Evolutionary conservation across 2,797 vertebrate genomes (phyloP).

Genomic region (Chanos chanos): DNA sequence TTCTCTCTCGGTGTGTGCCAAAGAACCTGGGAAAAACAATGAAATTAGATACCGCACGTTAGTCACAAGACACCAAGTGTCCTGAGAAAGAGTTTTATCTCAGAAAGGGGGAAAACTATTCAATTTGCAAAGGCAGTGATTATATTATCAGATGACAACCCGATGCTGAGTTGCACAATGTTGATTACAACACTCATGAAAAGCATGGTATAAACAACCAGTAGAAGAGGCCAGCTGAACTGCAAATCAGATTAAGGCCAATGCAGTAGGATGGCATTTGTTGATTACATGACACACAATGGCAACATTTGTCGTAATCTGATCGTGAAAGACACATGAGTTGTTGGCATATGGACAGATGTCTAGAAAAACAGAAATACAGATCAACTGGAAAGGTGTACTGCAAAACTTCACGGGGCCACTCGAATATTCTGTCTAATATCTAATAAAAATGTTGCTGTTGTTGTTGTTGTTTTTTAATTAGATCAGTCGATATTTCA

Average conservation of each 20-base stretch:
- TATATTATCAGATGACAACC: conserved; percentile 68
- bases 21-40: conserved; percentile 74
- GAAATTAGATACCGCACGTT: conserved; percentile 75
- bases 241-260: conserved; percentile 37
- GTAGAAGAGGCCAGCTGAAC: conserved; percentile 19
- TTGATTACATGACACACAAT: conserved; percentile 33
- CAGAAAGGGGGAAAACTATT: conserved; percentile 28
- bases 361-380: no score
- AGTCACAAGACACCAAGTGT: conserved; percentile 75
- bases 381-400: no score
- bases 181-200: conserved; percentile 48
- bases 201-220: conserved; percentile 24
- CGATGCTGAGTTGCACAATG: conserved; percentile 66
- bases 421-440: no score
- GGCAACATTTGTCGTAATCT: conserved; percentile 10
- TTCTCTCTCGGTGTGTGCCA: conserved; percentile 44
- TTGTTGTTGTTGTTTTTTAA: no score
- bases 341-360: neutral
- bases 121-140: conserved; percentile 45
- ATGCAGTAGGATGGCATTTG: conserved; percentile 29
- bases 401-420: no score
- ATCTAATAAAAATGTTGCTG: no score
- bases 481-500: no score
- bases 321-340: neutral
- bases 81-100: conserved; percentile 49